Percentiles rank a stretch among this genome's conserved stretches.
These are phyloP conservation scores for Drosophila ohnishii DNA, from an alignment of 1,140 invertebrate species.

Conservation along the genomic window DNA sequence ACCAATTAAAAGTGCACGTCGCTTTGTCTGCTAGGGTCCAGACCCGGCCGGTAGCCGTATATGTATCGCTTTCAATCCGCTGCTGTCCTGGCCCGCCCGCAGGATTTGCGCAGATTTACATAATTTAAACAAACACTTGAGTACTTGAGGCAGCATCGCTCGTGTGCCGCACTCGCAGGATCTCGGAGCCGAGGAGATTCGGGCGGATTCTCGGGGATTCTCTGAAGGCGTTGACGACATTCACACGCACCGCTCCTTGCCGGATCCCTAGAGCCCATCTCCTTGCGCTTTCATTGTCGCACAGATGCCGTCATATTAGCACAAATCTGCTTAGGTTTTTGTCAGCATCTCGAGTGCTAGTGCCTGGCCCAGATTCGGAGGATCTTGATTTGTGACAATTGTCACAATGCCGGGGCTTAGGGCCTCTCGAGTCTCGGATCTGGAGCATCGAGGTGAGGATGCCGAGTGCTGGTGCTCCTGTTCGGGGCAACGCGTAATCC, in stretches of 20 bases:
- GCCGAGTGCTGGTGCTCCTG: slow-evolving; percentile 26
- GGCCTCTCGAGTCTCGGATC: slow-evolving; percentile 15
- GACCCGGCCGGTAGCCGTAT: slow-evolving; percentile 29
- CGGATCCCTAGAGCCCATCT: slow-evolving; percentile 8
- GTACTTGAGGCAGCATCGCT: slow-evolving; percentile 51
- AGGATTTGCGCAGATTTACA: slow-evolving; percentile 74
- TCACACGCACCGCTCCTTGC: slow-evolving; percentile 58
- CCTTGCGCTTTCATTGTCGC: slow-evolving; percentile 50
- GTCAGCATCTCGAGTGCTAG: slow-evolving; percentile 61
- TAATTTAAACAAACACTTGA: slow-evolving; percentile 73
- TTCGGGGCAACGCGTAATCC: slow-evolving; percentile 61
- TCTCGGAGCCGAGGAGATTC: slow-evolving; percentile 16
- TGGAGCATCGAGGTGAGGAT: slow-evolving; percentile 36
- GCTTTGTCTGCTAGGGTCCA: slow-evolving; percentile 52
- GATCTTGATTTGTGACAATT: slow-evolving; percentile 70
- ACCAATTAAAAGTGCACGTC: slow-evolving; percentile 68
- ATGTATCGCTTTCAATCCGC: slow-evolving; percentile 43
- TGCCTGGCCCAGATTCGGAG: slow-evolving; percentile 52
- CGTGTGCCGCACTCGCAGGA: slow-evolving; percentile 56
- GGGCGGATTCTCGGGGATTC: slow-evolving; percentile 32
- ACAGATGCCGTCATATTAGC: slow-evolving; percentile 79
- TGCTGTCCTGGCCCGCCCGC: slow-evolving; percentile 45
- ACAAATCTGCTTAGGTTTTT: slow-evolving; percentile 79
- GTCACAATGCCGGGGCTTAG: slow-evolving; percentile 58
- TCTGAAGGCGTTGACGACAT: slow-evolving; percentile 63